Percentiles rank a stretch among this genome's conserved stretches.
phyloP scores from a whole-genome alignment of 2,797 vertebrate species.

The Myotis findleyi region DNA sequence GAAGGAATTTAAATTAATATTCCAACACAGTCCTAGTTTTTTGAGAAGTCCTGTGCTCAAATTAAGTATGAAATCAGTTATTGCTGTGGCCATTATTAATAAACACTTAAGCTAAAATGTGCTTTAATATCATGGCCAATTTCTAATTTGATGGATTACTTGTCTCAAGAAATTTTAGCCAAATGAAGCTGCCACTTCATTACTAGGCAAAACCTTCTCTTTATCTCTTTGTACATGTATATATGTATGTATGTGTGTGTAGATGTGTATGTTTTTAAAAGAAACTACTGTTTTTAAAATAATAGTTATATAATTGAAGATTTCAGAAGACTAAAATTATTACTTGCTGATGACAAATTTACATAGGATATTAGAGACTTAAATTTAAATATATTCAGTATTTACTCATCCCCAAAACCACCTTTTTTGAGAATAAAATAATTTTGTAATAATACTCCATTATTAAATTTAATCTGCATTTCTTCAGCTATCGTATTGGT shows the following conservation, averaged over 20 bases:
- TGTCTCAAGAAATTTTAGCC: slow-evolving; percentile 44
- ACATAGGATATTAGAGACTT: not conserved
- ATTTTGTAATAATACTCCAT: not conserved
- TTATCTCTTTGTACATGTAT: not conserved
- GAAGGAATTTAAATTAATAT: slow-evolving; percentile 9
- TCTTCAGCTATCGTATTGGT: not conserved
- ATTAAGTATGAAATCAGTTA: slow-evolving; percentile 11
- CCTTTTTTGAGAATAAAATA: slow-evolving; percentile 27
- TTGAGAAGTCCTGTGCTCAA: not conserved
- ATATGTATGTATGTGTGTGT: not conserved
- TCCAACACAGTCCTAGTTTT: not conserved
- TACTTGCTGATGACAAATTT: not conserved
- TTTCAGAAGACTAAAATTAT: slow-evolving; percentile 13
- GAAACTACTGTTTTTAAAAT: not conserved
- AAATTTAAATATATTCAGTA: not conserved
- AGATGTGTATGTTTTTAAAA: not conserved
- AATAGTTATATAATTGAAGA: not conserved
- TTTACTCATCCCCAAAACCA: not conserved
- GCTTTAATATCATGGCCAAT: not conserved
- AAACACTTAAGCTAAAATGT: slow-evolving; percentile 8
- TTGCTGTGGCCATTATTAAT: not conserved
- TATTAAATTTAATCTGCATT: not conserved
- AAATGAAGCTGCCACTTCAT: not conserved
- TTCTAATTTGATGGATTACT: not conserved
- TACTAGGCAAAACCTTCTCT: not conserved